Conservation (phyloP, 2,113 vertebrate genomes). For the Muscicapa adusta region DNA sequence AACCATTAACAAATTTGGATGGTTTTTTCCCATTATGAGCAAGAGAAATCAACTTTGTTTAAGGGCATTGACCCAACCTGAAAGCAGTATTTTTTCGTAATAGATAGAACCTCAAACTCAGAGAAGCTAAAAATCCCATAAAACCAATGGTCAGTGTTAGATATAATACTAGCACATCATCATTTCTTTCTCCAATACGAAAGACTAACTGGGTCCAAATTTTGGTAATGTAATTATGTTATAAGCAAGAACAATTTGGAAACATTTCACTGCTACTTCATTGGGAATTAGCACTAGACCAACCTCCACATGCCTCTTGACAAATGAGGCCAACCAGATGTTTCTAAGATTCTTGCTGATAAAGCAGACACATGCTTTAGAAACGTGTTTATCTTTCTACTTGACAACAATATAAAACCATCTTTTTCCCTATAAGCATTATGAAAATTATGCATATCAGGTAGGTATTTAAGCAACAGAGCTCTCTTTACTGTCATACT, state of each 20-base stretch:
- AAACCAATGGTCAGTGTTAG: not conserved
- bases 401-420: not conserved
- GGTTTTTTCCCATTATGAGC: not conserved
- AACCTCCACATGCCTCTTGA: not conserved
- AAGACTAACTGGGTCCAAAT: not conserved
- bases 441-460: not conserved
- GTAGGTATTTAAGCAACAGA: not conserved
- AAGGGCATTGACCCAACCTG: not conserved
- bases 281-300: not conserved
- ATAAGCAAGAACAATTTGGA: not conserved
- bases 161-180: not conserved
- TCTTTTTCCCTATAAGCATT: not conserved
- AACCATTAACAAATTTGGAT: not conserved
- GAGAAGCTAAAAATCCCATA: not conserved
- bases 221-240: not conserved
- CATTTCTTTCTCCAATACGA: rapidly evolving
- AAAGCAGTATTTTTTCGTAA: not conserved
- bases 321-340: not conserved
- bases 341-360: not conserved
- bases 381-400: not conserved
- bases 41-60: not conserved
- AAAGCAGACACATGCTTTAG: not conserved
- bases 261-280: not conserved
- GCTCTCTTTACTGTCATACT: not conserved
- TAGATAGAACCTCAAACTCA: not conserved